Evolutionary conservation across 2,888 invertebrate genomes (phyloP).

Genomic region (Drosophila cracens): DNA sequence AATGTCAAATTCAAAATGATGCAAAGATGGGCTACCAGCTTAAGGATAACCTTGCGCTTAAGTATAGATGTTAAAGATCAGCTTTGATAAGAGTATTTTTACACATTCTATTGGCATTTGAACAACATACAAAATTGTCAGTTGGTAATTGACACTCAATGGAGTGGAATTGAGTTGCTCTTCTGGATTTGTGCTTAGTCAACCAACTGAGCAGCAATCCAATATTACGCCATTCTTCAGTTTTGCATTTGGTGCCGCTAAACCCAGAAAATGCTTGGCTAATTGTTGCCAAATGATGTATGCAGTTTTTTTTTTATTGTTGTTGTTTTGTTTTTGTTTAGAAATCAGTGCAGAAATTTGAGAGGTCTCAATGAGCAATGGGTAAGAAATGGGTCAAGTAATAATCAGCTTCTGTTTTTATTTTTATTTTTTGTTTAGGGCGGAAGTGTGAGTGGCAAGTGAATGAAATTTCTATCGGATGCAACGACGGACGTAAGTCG

Average conservation of each 20-base stretch:
- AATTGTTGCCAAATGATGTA: conserved; percentile 46
- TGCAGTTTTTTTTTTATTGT: conserved; percentile 24
- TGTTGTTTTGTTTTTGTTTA: conserved; percentile 25
- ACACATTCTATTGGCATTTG: neutral
- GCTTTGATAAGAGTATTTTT: neutral
- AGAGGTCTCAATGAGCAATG: conserved; percentile 30
- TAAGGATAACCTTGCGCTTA: neutral
- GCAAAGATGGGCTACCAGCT: neutral
- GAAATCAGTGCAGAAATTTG: conserved; percentile 70
- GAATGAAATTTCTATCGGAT: conserved; percentile 31
- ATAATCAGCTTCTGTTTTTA: neutral
- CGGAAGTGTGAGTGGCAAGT: conserved; percentile 48
- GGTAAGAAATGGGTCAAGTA: conserved; percentile 49
- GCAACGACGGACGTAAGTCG: conserved; percentile 3
- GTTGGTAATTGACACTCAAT: conserved; percentile 10
- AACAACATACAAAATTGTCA: neutral
- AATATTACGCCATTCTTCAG: conserved; percentile 45
- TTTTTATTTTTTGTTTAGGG: conserved; percentile 9
- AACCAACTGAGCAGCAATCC: conserved; percentile 46
- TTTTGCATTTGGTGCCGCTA: conserved; percentile 23
- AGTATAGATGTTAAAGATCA: neutral
- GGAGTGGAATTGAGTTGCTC: conserved; percentile 5
- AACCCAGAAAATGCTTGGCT: conserved; percentile 65
- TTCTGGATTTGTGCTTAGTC: conserved; percentile 25
- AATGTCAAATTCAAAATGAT: neutral